Percentiles rank a stretch among this genome's conserved stretches.
phyloP scores from a whole-genome alignment of 2,888 invertebrate species.

The Thymelicus lineola region DNA sequence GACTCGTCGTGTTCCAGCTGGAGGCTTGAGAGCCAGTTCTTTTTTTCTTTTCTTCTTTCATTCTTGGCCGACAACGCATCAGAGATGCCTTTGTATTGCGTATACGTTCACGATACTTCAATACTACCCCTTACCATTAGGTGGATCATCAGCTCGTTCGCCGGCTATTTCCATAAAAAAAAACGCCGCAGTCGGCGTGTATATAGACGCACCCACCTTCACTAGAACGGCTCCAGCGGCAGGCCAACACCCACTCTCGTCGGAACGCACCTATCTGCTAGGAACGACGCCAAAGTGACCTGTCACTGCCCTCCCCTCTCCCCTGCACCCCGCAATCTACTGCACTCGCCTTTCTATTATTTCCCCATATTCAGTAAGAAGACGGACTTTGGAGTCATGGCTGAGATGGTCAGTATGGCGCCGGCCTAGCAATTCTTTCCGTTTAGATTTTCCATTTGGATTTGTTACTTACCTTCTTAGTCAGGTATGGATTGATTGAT shows the following conservation, averaged over 20 bases:
- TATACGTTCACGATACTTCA: no score
- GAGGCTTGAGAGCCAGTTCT: no score
- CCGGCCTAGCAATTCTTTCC: not conserved
- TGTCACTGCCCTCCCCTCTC: conserved; percentile 51
- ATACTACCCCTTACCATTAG: no score
- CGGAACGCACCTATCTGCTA: conserved; percentile 48
- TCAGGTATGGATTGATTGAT: no score
- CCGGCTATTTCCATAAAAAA: no score
- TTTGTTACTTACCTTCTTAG: no score
- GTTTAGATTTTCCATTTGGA: no score
- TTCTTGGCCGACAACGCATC: no score
- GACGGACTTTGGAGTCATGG: not conserved
- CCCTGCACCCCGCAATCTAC: conserved; percentile 9
- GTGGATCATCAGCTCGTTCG: no score
- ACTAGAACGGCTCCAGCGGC: conserved; percentile 7
- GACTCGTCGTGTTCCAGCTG: no score
- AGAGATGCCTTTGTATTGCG: no score
- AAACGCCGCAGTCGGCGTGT: not conserved
- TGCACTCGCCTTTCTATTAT: conserved; percentile 24
- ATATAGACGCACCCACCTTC: conserved; percentile 2
- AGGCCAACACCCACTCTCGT: conserved; percentile 26
- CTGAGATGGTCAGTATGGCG: not conserved
- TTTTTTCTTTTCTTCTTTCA: no score
- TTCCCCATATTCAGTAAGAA: conserved; percentile 4
- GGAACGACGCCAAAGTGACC: conserved; percentile 70